These are phyloP conservation scores for Colistium nudipinnis DNA, from an alignment of 2,113 vertebrate genomes.

Conservation along the genomic window DNA sequence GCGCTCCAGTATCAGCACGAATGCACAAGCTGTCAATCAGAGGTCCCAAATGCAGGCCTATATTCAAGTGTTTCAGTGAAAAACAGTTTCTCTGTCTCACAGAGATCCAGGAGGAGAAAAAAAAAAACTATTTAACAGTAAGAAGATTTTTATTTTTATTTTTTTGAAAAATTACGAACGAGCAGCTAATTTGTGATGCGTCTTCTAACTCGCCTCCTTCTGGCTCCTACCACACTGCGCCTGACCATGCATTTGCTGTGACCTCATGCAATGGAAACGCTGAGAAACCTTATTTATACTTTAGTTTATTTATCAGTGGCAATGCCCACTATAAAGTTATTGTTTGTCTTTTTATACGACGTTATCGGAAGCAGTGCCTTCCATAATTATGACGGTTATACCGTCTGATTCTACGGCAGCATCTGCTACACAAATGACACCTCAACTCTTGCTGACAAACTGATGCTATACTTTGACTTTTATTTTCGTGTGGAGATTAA, in stretches of 20 bases:
- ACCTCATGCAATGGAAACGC: slow-evolving; percentile 52
- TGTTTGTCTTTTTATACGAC: slow-evolving; percentile 83
- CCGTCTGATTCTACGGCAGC: slow-evolving; percentile 95
- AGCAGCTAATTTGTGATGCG: no score
- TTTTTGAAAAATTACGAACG: background rate
- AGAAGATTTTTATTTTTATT: background rate
- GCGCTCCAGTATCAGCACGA: slow-evolving; percentile 36
- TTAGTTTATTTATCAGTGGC: slow-evolving; percentile 68
- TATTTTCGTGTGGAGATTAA: background rate
- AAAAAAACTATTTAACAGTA: background rate
- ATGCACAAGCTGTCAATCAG: slow-evolving; percentile 48
- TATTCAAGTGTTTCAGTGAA: background rate
- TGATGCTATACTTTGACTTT: background rate
- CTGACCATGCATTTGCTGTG: slow-evolving; percentile 27
- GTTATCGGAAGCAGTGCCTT: slow-evolving; percentile 99
- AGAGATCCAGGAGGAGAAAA: background rate
- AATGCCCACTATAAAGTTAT: slow-evolving; percentile 67
- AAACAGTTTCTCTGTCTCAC: background rate
- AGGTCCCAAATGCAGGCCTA: slow-evolving; percentile 3
- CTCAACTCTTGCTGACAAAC: slow-evolving; percentile 54
- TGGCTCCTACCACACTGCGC: background rate
- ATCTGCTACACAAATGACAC: slow-evolving; percentile 89
- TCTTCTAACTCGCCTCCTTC: slow-evolving; percentile 24
- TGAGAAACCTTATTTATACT: slow-evolving; percentile 63
- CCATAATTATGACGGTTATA: slow-evolving; percentile 99